Base-by-base conservation (phyloP, 2,113 vertebrate species). In the Actinemys pallida region DNA sequence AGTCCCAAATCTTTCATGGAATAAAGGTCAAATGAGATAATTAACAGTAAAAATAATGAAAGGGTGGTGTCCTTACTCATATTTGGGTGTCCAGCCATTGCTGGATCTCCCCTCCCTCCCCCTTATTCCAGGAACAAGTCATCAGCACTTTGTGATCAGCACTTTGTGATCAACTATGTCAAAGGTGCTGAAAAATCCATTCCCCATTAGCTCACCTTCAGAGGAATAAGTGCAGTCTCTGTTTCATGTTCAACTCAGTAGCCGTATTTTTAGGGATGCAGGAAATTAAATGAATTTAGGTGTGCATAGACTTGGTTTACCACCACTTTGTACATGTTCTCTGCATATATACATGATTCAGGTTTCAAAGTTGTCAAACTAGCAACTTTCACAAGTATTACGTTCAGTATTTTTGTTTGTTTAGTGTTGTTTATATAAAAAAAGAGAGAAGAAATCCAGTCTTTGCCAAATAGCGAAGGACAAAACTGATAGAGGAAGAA, bases 191-290 rank as follows among this genome's bases (percentile, higher is more conserved):
- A 78, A 76, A 25, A 47, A 42, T 76, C n/a, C 35, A 72, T 72
- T 72, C 17, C 17, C 31, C 39, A 75, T 42, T 25, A 76, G 72
- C 11, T 87, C 7, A 25, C 7, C 1, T 1, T 59, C 4, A 76
- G 81, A 94, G 3, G 42, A 93, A 75, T 45, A 5, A 75, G 45
- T 31, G 4, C 31, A 39, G 3, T 76, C 83, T 93, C 84, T 94
- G 1, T 59, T 49, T 94, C 57, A 96, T 47, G 24, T 14, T 27
- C 12, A 29, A 16, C 13, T n/a, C 8, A 72, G 35, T 72, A 20
- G n/a, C n/a, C 19, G 5, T 39, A 5, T 39, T 72, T 39, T 39
- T 22, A 72, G 65, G 42, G 10, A 29, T 78, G 45, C 25, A 45
- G 5, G 42, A 78, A 78, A 78, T 76, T 45, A 76, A 29, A 31